Evolutionary conservation across 2,888 invertebrate species (phyloP).

Genomic region (Osmoderma eremita): DNA sequence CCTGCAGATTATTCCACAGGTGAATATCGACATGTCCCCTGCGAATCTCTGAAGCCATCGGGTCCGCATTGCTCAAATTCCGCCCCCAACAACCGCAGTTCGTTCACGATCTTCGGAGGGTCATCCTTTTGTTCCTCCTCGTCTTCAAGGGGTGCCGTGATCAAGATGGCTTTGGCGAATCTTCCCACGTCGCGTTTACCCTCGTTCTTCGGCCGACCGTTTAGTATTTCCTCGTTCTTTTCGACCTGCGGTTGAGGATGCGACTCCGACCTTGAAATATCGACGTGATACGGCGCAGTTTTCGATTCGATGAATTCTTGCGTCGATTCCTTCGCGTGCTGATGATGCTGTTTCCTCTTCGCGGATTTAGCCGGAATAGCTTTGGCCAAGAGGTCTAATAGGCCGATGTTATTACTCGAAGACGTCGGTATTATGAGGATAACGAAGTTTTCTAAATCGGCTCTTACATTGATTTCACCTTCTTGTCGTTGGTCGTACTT

Average conservation of each 20-base stretch:
- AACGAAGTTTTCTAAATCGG: constrained; percentile 79
- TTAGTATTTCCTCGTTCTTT: constrained; percentile 53
- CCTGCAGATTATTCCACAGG: background rate
- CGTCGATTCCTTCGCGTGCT: constrained; percentile 46
- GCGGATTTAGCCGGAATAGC: constrained; percentile 51
- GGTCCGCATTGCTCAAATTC: constrained; percentile 79
- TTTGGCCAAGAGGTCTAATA: constrained; percentile 57
- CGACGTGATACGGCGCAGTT: constrained; percentile 74
- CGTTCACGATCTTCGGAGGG: constrained; percentile 56
- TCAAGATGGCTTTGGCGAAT: constrained; percentile 53
- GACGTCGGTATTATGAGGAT: constrained; percentile 70
- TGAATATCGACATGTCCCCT: constrained; percentile 67
- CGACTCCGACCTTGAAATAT: constrained; percentile 64
- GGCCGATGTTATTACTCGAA: constrained; percentile 39
- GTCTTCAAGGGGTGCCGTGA: constrained; percentile 54
- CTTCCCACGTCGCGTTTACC: constrained; percentile 47
- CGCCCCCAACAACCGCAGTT: constrained; percentile 72
- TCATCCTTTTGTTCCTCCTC: constrained; percentile 46
- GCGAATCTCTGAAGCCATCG: constrained; percentile 74
- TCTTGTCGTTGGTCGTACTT: constrained; percentile 76
- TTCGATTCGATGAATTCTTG: constrained; percentile 74
- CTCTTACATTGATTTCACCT: constrained; percentile 77
- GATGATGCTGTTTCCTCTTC: constrained; percentile 44
- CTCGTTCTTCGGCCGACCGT: constrained; percentile 53
- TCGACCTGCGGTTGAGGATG: constrained; percentile 52